Percentiles rank a stretch among this genome's conserved stretches.
phyloP scores from a whole-genome alignment of 2,888 invertebrate genomes.

The Papilio elwesi region DNA sequence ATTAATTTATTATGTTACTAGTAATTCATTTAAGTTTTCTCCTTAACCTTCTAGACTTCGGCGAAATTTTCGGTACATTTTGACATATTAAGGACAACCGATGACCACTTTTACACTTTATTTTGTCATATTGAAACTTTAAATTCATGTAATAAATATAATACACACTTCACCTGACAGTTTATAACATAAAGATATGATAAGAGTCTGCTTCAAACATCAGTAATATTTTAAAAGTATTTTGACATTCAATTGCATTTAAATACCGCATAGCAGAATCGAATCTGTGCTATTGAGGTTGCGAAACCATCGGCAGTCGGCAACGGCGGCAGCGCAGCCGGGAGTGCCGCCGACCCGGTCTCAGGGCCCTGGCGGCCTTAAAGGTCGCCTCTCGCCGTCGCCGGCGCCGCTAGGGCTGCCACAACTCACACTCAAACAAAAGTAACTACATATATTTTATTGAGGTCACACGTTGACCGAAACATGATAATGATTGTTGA shows the following conservation, averaged over 20 bases:
- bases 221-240: slow-evolving; percentile 17
- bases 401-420: slow-evolving; percentile 24
- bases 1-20: no score
- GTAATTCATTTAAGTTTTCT: no score
- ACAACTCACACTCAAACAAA: background rate
- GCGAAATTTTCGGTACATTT: no score
- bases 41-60: no score
- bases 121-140: no score
- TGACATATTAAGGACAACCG: no score
- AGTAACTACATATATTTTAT: background rate
- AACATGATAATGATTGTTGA: no score
- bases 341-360: slow-evolving; percentile 42
- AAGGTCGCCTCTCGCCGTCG: slow-evolving; percentile 48
- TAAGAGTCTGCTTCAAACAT: background rate
- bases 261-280: slow-evolving; percentile 34
- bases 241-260: slow-evolving; percentile 13
- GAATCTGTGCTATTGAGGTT: slow-evolving; percentile 33
- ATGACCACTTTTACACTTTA: no score
- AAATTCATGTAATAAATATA: no score
- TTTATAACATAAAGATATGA: no score
- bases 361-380: slow-evolving; percentile 47
- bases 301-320: slow-evolving; percentile 27
- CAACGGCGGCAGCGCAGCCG: slow-evolving; percentile 36
- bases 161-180: no score
- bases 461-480: no score